phyloP scores from a whole-genome alignment of 1,140 invertebrate genomes.

The Oedothorax gibbosus region DNA sequence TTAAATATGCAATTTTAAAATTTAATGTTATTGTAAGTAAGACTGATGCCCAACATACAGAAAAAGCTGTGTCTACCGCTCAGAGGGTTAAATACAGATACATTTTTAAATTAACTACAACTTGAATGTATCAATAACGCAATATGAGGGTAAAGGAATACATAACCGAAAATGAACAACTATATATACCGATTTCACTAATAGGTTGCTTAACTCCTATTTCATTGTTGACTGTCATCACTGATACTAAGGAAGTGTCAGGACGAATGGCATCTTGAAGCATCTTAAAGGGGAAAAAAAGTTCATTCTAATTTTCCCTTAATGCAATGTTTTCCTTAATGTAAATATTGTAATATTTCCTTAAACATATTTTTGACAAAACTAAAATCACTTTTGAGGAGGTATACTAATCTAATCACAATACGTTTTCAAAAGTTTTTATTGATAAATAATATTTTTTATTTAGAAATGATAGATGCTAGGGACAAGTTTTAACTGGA shows the following conservation, averaged over 20 bases:
- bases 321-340: neutral
- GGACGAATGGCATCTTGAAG: conserved; percentile 86
- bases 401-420: too few species aligned
- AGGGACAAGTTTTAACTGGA: too few species aligned
- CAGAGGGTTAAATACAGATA: too few species aligned
- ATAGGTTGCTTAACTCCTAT: conserved; percentile 97
- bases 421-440: too few species aligned
- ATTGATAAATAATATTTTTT: too few species aligned
- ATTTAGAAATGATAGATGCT: too few species aligned
- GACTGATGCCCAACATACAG: too few species aligned
- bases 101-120: too few species aligned
- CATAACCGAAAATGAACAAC: neutral
- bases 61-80: too few species aligned
- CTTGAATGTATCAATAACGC: too few species aligned
- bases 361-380: neutral
- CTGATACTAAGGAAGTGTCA: conserved; percentile 93
- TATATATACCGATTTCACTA: conserved; percentile 82
- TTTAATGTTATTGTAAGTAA: too few species aligned
- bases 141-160: neutral
- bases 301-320: neutral
- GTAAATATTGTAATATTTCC: neutral
- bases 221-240: conserved; percentile 99
- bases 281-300: conserved; percentile 66
- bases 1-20: too few species aligned
- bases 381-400: neutral